Evolutionary conservation across 2,888 invertebrate species (phyloP), one percentile per base, ranked within the genome.

Genomic region (Spodoptera picta): DNA sequence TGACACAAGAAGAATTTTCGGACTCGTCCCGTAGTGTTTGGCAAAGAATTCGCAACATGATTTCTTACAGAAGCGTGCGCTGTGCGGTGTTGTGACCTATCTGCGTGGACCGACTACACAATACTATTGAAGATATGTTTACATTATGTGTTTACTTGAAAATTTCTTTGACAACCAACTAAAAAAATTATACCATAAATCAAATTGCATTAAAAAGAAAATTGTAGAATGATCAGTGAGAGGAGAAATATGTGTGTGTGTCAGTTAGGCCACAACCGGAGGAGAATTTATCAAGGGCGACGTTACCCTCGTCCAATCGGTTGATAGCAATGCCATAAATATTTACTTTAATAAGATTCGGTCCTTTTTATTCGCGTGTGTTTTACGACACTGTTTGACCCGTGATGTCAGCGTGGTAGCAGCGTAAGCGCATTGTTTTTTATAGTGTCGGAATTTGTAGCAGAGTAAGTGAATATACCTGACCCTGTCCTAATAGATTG

Each of bases 301-400:
- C 89, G 83, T 86, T 87, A 91, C 92, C 92, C 93, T 93, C 89
- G 91, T 92, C 92, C 93, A 91, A 93, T 92, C 91, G 92, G 89
- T 92, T 92, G 92, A 93, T 92, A 90, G 92, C 91, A 90, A 89
- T 91, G 91, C 92, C 91, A 94, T 94, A 93, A 94, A 94, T 94
- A 94, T 94, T 94, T 94, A 93, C 93, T 94, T 94, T 93, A 93
- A 93, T 94, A 94, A 93, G 91, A 93, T 93, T 92, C 92, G 89
- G 90, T 91, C 92, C 91, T 88, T 93, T 92, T 91, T 92, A 92
- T 92, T 92, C 88, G 88, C 86, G 84, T 85, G 88, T 91, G 90
- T 92, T 93, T 92, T 93, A 92, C 91, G 92, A 91, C 88, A 89
- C 87, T 85, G 88, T 92, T 92, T 90, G 89, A 83, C 87, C 87